Evolutionary conservation across 2,888 invertebrate genomes (phyloP), one percentile per base, ranked within the genome.

Genomic region (Eristalis pertinax): DNA sequence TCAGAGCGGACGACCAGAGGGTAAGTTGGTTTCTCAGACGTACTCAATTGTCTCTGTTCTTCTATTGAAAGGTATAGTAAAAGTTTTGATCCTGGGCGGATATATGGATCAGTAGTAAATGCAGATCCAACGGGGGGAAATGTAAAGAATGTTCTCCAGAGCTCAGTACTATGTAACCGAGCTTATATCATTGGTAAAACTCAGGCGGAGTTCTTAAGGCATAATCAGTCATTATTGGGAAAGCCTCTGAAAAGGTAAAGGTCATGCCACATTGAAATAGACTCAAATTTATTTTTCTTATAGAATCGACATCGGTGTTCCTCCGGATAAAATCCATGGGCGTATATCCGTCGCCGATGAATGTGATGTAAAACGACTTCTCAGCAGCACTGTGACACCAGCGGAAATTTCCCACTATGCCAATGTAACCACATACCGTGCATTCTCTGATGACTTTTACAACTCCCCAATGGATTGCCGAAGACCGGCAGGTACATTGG

Each of bases 391-490:
- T 1, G 58, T 89, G 4, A 88, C 90, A 1, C 90, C 90, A n/a
- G 41, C 63, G 8, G 84, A 89, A 56, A 79, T 89, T 2, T 82
- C 76, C 4, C 72, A 85, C 4, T 89, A 89, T 4, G 88, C 90
- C 22, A 90, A 90, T 76, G 89, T 89, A 0, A 92, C 92, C 0
- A 91, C 91, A 15, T 92, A 92, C 85, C 89, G 91, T 0, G 29
- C 11, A 60, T 92, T 29, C 92, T 91, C 79, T 7, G 56, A 29
- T 4, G 78, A 84, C 32, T 2, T 62, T 1, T 1, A 38, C 24
- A 32, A 60, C 19, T 43, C 68, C 11, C n/a, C 32, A 0, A 11
- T 43, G 22, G 76, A 73, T 8, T 84, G 76, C n/a, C 32, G 26
- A n/a, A 4, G 2, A 3, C 58, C 84, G 24, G 84, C 84, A 1